Evolutionary conservation across 2,797 vertebrate species (phyloP).

Genomic region (Anisognathus igniventris): DNA sequence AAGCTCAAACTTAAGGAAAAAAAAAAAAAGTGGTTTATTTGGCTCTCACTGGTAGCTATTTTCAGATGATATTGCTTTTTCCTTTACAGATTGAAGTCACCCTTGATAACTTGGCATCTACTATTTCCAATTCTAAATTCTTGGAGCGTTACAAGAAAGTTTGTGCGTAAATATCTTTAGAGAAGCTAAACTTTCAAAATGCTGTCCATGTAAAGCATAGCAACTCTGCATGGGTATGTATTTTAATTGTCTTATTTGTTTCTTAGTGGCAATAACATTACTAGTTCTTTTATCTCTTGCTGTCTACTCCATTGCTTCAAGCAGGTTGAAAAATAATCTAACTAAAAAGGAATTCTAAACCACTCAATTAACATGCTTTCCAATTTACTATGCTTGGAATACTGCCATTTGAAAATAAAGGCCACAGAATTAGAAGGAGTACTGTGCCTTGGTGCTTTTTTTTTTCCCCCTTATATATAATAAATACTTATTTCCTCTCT

Average conservation of each 20-base stretch:
- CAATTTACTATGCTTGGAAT: constrained; percentile 10
- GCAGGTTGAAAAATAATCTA: constrained; percentile 22
- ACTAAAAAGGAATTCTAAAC: constrained; percentile 41
- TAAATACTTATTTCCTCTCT: neutral
- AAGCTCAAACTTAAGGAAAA: neutral
- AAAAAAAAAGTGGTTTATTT: neutral
- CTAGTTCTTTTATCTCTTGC: constrained; percentile 36
- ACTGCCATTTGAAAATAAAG: constrained; percentile 16
- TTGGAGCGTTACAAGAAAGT: neutral
- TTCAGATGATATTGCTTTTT: neutral
- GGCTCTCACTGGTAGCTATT: neutral
- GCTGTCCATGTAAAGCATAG: neutral
- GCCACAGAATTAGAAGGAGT: neutral
- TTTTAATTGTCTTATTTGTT: constrained; percentile 59
- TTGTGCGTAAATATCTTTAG: neutral
- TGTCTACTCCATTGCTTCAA: constrained; percentile 29
- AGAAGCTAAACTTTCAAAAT: neutral
- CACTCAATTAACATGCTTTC: neutral
- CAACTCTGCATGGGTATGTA: neutral
- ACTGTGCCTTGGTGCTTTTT: neutral
- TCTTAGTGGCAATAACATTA: constrained; percentile 36
- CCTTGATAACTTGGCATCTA: neutral
- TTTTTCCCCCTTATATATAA: neutral
- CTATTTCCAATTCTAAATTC: neutral
- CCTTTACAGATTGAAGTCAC: neutral